Evolutionary conservation across 2,888 invertebrate genomes (phyloP), one percentile per base, ranked within the genome.

Genomic region (Himalopsyche kuldschensis): DNA sequence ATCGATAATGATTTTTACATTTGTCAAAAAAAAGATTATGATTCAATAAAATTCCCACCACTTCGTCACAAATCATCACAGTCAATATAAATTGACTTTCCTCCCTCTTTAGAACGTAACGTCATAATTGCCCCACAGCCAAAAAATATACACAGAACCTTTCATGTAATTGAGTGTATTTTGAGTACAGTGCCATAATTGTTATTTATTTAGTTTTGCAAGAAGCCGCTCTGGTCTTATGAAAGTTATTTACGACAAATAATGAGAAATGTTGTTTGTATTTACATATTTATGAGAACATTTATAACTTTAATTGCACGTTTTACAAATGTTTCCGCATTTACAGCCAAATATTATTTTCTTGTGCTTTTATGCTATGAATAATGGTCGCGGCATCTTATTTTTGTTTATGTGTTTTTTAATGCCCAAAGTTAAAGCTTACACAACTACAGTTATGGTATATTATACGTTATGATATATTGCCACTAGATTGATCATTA

Each of bases 151-250:
- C 82, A 47, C 80, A 79, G 15, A 41, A 41, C 75, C 30, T 55
- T 75, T 41, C 69, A 31, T 48, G 27, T 83, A 83, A 83, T 83
- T 83, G 79, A 48, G 79, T 35, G 76, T 75, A 75, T 78, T 79
- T 41, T 46, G 77, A 48, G 69, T 41, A 35, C 63, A 35, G 30
- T 30, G 63, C 79, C 75, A 79, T 83, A 80, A 83, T 83, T 83
- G 55, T 80, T 75, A 79, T 69, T 79, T 83, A 83, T 83, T 79
- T 46, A 82, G 69, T 31, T 63, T 63, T 63, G 78, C 41, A 77
- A 35, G 77, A 41, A 24, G 35, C 15, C 55, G 24, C 55, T 6
- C 55, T 55, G 55, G 55, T 55, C 24, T 55, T 55, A 55, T 20
- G 15, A 32, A 35, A 31, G 24, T 77, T 77, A 77, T 77, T 77